Evolutionary conservation across 2,113 vertebrate genomes (phyloP).

Genomic region (Sinocyclocheilus grahami): DNA sequence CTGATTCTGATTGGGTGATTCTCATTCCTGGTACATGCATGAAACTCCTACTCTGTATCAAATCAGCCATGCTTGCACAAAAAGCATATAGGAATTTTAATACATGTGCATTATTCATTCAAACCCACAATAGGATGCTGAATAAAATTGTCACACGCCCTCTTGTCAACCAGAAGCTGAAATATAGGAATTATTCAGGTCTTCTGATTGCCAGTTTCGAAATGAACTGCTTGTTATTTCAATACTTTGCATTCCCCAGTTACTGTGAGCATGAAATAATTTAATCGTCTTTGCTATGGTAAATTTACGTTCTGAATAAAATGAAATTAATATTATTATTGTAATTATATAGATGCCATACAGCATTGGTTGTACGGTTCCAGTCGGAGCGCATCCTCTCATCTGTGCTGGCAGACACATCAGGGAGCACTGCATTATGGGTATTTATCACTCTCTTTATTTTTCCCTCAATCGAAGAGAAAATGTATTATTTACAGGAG

Average conservation of each 20-base stretch:
- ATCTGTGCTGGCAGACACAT: slow-evolving; percentile 16
- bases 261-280: slow-evolving; percentile 15
- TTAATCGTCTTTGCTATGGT: neutral
- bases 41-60: neutral
- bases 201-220: neutral
- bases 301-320: neutral
- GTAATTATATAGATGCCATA: neutral
- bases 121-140: neutral
- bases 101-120: slow-evolving; percentile 26
- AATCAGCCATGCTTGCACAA: slow-evolving; percentile 8
- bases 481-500: slow-evolving; percentile 69
- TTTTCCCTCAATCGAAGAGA: slow-evolving; percentile 43
- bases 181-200: neutral
- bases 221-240: neutral
- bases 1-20: neutral
- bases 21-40: neutral
- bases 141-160: too few relatives aligned
- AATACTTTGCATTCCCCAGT: neutral
- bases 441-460: slow-evolving; percentile 53
- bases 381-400: slow-evolving; percentile 6
- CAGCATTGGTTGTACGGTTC: neutral
- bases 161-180: too few relatives aligned
- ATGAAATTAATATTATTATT: too few relatives aligned
- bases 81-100: slow-evolving; percentile 29
- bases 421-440: slow-evolving; percentile 46